phyloP scores from a whole-genome alignment of 2,113 vertebrate species.

The Terrapene triunguis region DNA sequence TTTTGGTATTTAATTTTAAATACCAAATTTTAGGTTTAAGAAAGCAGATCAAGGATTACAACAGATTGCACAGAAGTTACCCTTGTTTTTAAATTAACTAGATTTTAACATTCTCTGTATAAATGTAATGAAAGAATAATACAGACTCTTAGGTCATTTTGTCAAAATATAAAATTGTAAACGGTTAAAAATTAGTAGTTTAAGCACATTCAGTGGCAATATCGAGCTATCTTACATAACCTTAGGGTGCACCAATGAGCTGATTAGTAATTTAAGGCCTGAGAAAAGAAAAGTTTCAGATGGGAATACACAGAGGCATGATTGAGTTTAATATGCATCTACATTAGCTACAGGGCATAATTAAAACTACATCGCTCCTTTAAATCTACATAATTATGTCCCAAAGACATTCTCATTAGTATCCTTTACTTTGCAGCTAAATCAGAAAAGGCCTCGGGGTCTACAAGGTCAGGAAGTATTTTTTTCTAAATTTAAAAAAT shows the following conservation, averaged over 20 bases:
- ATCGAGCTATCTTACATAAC: slow-evolving; percentile 65
- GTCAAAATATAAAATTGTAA: slow-evolving; percentile 16
- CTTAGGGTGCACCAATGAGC: slow-evolving; percentile 32
- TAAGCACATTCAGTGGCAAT: slow-evolving; percentile 52
- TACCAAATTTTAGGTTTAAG: slow-evolving; percentile 3
- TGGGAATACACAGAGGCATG: slow-evolving; percentile 58
- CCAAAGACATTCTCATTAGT: slow-evolving; percentile 72
- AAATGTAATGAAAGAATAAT: background rate
- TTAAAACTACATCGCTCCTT: slow-evolving; percentile 74
- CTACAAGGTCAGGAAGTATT: slow-evolving; percentile 51
- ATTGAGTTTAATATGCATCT: slow-evolving; percentile 64
- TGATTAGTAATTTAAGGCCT: slow-evolving; percentile 64
- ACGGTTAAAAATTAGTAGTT: slow-evolving; percentile 33
- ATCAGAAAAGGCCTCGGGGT: slow-evolving; percentile 26
- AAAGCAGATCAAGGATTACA: background rate
- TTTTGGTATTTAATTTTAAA: background rate
- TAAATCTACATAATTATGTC: slow-evolving; percentile 79
- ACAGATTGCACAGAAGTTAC: background rate
- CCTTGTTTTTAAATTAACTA: background rate
- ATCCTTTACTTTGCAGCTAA: slow-evolving; percentile 61
- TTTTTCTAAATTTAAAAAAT: slow-evolving; percentile 39
- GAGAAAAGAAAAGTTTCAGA: slow-evolving; percentile 67
- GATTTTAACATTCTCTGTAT: background rate
- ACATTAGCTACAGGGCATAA: slow-evolving; percentile 73
- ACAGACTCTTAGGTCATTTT: background rate